Percentiles rank a stretch among this genome's conserved stretches.
Evolutionary conservation across 1,140 invertebrate genomes (phyloP).

Genomic region (Pseudomyrmex sp.): DNA sequence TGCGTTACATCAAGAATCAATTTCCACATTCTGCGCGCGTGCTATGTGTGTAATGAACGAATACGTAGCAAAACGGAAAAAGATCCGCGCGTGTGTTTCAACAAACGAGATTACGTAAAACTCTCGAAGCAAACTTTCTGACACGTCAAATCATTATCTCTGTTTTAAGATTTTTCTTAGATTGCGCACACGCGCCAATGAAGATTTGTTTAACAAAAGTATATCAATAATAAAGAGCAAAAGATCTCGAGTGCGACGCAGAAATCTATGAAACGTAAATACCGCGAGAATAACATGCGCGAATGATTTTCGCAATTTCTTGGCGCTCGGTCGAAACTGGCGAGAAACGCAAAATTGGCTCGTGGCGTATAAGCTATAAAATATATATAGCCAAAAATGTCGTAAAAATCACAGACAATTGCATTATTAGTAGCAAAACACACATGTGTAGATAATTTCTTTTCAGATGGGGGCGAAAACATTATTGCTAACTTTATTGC

Average conservation of each 20-base stretch:
- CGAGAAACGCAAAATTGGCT: neutral
- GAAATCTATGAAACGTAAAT: neutral
- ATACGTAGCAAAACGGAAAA: neutral
- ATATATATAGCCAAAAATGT: neutral
- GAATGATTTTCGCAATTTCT: slow-evolving; percentile 14
- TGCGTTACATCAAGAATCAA: slow-evolving; percentile 14
- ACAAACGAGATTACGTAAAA: neutral
- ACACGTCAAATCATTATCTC: neutral
- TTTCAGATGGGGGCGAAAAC: no score
- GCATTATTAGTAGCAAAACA: neutral
- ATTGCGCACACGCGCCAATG: no score
- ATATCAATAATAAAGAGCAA: neutral
- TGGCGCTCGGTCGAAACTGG: neutral
- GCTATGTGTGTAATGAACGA: neutral
- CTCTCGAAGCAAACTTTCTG: no score
- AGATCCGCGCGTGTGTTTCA: neutral
- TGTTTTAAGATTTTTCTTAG: neutral
- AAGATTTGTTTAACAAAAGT: neutral
- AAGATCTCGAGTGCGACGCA: neutral
- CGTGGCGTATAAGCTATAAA: neutral
- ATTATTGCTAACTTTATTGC: no score
- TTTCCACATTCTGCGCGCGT: neutral
- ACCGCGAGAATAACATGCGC: neutral
- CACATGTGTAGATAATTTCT: neutral
- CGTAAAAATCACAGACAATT: no score